Percentiles rank a stretch among this genome's conserved stretches.
phyloP scores from a whole-genome alignment of 2,797 vertebrate genomes.

The Remorina albescens region DNA sequence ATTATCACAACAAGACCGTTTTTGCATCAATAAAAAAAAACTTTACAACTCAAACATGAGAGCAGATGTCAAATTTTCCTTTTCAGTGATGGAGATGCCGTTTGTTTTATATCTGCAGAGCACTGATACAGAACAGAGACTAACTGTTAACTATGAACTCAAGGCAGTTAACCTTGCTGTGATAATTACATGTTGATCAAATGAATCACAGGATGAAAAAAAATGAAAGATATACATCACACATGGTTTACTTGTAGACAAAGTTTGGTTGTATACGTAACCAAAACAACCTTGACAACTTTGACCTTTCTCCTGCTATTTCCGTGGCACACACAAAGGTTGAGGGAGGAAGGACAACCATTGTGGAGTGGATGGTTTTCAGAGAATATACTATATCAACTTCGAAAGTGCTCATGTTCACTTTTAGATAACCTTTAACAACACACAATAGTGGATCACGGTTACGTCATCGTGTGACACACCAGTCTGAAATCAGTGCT shows the following conservation, averaged over 20 bases:
- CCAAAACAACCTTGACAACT: conserved; percentile 41
- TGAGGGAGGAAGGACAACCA: conserved; percentile 57
- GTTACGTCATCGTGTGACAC: background rate
- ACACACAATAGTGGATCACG: conserved; percentile 7
- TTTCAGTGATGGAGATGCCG: background rate
- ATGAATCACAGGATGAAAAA: conserved; percentile 7
- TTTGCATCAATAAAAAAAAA: background rate
- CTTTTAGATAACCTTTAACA: conserved; percentile 61
- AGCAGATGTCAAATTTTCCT: background rate
- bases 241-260: conserved; percentile 11
- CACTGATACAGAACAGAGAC: background rate
- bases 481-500: background rate
- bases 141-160: background rate
- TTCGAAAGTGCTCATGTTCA: conserved; percentile 31
- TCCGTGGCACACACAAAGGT: conserved; percentile 9
- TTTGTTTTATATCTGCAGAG: too few relatives aligned
- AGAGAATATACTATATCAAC: background rate
- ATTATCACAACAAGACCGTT: background rate
- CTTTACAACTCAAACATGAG: background rate
- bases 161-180: background rate
- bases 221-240: too few relatives aligned
- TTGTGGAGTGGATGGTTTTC: conserved; percentile 31
- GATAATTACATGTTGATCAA: conserved; percentile 13
- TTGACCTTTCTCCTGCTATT: conserved; percentile 63
- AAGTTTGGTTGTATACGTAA: conserved; percentile 24